These are phyloP conservation scores for Aricia artaxerxes DNA, from an alignment of 2,888 invertebrate genomes.

Conservation along the genomic window DNA sequence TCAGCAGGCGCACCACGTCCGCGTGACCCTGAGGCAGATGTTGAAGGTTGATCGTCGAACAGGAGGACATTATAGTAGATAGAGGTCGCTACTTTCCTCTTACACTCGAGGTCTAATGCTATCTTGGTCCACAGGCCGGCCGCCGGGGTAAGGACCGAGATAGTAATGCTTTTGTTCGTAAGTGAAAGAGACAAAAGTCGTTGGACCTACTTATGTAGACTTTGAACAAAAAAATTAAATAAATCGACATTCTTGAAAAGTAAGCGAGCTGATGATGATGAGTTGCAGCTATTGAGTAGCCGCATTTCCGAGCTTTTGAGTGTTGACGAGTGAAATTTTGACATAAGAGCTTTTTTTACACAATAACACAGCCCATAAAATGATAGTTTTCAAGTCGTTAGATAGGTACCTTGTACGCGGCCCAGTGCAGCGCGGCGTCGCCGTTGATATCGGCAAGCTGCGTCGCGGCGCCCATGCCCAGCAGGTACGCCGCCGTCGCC, in stretches of 20 bases:
- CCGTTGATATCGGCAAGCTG: constrained; percentile 95
- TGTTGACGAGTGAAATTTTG: too few relatives aligned
- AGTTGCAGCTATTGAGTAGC: too few relatives aligned
- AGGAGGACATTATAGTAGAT: neutral
- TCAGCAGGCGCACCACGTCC: constrained; percentile 91
- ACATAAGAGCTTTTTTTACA: neutral
- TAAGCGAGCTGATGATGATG: too few relatives aligned
- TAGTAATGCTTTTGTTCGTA: too few relatives aligned
- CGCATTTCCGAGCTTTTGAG: too few relatives aligned
- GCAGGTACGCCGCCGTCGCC: constrained; percentile 92
- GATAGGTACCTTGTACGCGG: constrained; percentile 86
- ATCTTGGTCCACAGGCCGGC: too few relatives aligned
- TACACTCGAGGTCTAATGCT: too few relatives aligned
- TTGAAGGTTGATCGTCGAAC: neutral
- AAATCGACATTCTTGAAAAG: too few relatives aligned
- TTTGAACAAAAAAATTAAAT: too few relatives aligned
- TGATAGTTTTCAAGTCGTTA: neutral
- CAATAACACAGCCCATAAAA: neutral
- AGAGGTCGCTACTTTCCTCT: neutral
- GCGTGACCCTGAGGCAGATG: constrained; percentile 83
- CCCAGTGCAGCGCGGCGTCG: constrained; percentile 96
- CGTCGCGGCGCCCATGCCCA: constrained; percentile 93
- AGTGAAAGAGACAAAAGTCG: too few relatives aligned
- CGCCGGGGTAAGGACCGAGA: too few relatives aligned
- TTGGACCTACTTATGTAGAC: too few relatives aligned